Conservation (phyloP, 2,113 vertebrate species). For the Catharus minimus region DNA sequence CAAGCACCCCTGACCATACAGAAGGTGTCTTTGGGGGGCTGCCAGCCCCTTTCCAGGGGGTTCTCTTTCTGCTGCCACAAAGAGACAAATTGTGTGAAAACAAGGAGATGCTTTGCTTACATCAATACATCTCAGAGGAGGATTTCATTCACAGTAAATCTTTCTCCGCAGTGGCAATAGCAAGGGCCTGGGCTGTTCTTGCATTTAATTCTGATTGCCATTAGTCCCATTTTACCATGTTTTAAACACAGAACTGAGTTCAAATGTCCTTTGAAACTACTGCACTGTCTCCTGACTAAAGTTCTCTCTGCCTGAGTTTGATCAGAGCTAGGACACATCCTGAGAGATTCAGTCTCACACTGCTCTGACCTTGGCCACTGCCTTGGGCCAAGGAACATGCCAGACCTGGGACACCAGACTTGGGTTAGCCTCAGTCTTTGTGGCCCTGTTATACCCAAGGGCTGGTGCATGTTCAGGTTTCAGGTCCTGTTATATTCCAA, state of each 20-base stretch:
- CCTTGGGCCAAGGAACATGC: background rate
- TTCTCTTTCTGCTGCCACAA: fast-evolving
- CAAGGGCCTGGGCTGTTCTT: background rate
- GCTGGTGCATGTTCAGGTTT: background rate
- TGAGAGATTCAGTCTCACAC: background rate
- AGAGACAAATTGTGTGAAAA: background rate
- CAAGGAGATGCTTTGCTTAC: background rate
- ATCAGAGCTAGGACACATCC: background rate
- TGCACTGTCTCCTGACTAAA: background rate
- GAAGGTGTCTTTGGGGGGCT: background rate
- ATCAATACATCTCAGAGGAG: background rate
- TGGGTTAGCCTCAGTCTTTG: background rate
- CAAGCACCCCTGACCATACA: fast-evolving
- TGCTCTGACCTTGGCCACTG: background rate
- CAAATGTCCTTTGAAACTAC: background rate
- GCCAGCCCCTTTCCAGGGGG: background rate
- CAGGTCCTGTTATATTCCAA: background rate
- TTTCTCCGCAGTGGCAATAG: background rate
- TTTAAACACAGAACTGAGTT: background rate
- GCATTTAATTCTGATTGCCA: background rate
- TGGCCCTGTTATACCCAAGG: too few relatives aligned
- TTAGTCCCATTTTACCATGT: background rate
- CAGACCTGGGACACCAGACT: background rate
- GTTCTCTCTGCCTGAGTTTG: background rate
- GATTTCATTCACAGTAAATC: constrained; percentile 1